phyloP scores from a whole-genome alignment of 2,888 invertebrate genomes.

The Dicroscelio sp. region DNA sequence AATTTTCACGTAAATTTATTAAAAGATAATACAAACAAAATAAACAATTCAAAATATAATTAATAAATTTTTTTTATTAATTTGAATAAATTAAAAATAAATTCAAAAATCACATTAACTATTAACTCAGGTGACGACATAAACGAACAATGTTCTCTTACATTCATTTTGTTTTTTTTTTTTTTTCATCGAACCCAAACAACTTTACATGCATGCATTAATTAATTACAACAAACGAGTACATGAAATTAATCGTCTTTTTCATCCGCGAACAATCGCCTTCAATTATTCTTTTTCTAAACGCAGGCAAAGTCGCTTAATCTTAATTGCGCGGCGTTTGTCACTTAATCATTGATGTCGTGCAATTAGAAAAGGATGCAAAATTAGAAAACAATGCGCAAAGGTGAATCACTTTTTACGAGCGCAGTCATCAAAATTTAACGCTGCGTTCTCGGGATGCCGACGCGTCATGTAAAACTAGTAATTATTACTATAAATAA shows the following conservation, averaged over 20 bases:
- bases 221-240: not conserved
- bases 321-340: not conserved
- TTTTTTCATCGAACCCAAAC: too few relatives aligned
- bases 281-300: not conserved
- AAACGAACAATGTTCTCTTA: too few relatives aligned
- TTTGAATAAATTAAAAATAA: too few relatives aligned
- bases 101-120: too few relatives aligned
- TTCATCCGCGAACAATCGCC: not conserved
- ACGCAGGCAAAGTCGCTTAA: not conserved
- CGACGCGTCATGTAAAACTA: not conserved
- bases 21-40: not conserved
- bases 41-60: not conserved
- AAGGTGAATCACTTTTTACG: not conserved
- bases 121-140: too few relatives aligned
- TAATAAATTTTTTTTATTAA: too few relatives aligned
- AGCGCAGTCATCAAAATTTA: not conserved
- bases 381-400: not conserved
- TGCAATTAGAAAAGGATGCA: conserved; percentile 13
- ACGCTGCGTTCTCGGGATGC: not conserved
- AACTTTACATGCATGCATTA: not conserved
- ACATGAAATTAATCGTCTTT: too few relatives aligned
- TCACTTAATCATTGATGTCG: not conserved
- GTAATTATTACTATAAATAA: conserved; percentile 57
- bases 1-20: not conserved
- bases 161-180: too few relatives aligned